These are phyloP conservation scores for Tenthredo scrophulariae DNA, from an alignment of 2,888 invertebrate species.

Conservation along the genomic window DNA sequence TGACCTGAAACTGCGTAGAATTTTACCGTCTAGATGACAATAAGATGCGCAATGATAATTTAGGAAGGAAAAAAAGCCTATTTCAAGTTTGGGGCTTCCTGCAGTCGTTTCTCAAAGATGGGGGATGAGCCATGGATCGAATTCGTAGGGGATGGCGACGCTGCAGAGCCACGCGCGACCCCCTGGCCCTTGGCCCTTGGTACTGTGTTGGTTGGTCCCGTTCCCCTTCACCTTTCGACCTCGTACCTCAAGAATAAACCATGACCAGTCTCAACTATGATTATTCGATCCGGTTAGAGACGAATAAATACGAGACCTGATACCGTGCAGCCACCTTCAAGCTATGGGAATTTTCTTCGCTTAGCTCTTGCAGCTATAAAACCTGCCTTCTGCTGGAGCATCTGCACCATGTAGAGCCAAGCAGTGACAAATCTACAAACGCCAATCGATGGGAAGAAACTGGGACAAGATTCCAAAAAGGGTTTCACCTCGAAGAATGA, in stretches of 20 bases:
- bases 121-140: background rate
- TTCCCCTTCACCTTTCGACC: constrained; percentile 54
- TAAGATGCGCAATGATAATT: background rate
- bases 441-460: background rate
- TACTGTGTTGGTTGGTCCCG: constrained; percentile 16
- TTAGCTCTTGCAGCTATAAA: background rate
- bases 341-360: constrained; percentile 19
- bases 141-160: constrained; percentile 9
- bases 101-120: background rate
- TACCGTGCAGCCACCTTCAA: constrained; percentile 26
- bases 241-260: constrained; percentile 63
- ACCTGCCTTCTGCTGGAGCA: background rate
- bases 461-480: background rate
- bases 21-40: background rate
- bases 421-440: background rate
- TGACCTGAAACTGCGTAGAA: background rate
- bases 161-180: constrained; percentile 48
- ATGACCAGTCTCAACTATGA: constrained; percentile 76
- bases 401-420: background rate
- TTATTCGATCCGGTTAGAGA: constrained; percentile 67
- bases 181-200: constrained; percentile 41
- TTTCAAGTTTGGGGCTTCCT: background rate
- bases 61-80: background rate
- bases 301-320: constrained; percentile 20
- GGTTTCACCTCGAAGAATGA: background rate